These are phyloP conservation scores for Trichonephila clavata DNA, from an alignment of 1,140 invertebrate species.

Conservation along the genomic window DNA sequence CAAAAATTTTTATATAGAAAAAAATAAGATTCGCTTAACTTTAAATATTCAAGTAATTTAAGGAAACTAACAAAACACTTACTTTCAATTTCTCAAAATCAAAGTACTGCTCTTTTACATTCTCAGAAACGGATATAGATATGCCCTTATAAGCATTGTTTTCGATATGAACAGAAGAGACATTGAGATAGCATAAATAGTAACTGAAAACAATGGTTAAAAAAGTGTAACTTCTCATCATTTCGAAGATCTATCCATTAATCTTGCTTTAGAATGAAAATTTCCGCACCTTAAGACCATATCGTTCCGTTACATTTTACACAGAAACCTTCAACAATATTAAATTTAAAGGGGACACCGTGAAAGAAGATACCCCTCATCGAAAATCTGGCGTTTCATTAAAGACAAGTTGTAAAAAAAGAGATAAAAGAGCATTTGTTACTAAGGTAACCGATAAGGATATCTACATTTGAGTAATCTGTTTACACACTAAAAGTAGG, in stretches of 20 bases:
- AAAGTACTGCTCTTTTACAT: neutral
- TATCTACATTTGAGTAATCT: neutral
- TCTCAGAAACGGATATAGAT: slow-evolving; percentile 48
- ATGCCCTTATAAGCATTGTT: slow-evolving; percentile 61
- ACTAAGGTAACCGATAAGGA: slow-evolving; percentile 23
- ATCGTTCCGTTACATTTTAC: neutral
- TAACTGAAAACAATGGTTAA: neutral
- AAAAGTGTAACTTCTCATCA: neutral
- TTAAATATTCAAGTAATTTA: no score
- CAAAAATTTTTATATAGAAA: no score
- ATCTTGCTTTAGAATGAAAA: neutral
- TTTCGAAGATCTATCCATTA: neutral
- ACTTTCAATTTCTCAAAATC: slow-evolving; percentile 55
- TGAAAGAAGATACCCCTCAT: neutral
- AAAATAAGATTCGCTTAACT: no score
- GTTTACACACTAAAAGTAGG: neutral
- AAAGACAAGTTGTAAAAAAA: slow-evolving; percentile 56
- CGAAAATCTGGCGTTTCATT: slow-evolving; percentile 3
- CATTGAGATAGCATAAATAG: neutral
- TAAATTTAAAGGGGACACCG: neutral
- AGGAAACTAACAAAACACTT: neutral
- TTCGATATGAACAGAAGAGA: slow-evolving; percentile 10
- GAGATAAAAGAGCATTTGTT: slow-evolving; percentile 28
- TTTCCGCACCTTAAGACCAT: neutral
- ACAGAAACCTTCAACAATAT: neutral